These are phyloP conservation scores for Hippopotamus amphibius DNA, from an alignment of 2,113 vertebrate genomes.

Conservation along the genomic window DNA sequence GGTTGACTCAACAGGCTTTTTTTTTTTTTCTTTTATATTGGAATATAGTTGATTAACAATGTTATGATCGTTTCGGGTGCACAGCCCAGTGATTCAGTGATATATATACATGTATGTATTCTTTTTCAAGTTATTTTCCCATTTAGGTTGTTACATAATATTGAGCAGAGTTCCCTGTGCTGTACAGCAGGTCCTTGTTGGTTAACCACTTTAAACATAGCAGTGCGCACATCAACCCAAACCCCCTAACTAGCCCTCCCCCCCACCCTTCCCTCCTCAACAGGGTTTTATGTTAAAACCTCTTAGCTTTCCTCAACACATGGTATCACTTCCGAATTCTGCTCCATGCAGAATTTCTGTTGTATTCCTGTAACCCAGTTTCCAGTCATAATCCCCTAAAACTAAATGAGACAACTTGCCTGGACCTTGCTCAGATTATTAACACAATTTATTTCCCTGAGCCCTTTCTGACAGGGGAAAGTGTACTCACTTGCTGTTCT, in stretches of 20 bases:
- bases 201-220: neutral
- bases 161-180: neutral
- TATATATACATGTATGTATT: neutral
- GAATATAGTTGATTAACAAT: neutral
- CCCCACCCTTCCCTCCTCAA: neutral
- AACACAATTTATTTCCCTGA: neutral
- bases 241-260: neutral
- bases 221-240: neutral
- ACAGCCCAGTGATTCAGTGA: neutral
- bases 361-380: neutral
- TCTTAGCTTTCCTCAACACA: neutral
- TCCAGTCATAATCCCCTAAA: neutral
- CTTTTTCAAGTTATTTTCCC: neutral
- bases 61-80: neutral
- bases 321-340: neutral
- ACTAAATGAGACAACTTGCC: neutral
- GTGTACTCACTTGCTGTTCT: neutral
- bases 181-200: neutral
- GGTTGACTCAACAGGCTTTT: neutral
- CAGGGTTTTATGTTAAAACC: neutral
- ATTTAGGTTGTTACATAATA: neutral
- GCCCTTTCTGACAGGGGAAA: neutral
- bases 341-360: neutral
- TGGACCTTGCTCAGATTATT: neutral
- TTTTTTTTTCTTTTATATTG: neutral